Conservation (phyloP, 2,888 invertebrate species). For the Caenorhabditis wallacei region DNA sequence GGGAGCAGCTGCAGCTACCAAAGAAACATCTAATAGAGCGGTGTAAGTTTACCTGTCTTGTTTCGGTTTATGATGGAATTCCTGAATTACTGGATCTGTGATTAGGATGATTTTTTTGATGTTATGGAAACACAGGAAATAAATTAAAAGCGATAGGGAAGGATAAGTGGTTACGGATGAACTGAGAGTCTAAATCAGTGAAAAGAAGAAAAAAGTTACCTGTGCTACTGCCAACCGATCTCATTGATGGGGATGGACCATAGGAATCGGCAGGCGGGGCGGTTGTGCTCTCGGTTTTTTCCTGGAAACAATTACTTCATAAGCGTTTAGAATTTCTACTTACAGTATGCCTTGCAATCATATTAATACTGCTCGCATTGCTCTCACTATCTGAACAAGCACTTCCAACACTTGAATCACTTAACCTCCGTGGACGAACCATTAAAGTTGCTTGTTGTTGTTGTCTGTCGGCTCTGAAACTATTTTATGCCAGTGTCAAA, state of each 20-base stretch:
- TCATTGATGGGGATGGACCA: conserved; percentile 68
- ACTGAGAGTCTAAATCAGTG: background rate
- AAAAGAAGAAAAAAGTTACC: conserved; percentile 33
- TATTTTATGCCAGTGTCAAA: too few relatives aligned
- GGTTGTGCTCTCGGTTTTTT: conserved; percentile 45
- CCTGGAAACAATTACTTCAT: conserved; percentile 57
- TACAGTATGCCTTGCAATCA: conserved; percentile 53
- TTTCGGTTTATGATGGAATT: conserved; percentile 42
- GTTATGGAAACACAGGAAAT: background rate
- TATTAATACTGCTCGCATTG: conserved; percentile 67
- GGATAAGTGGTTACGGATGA: conserved; percentile 16
- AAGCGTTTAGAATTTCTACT: background rate
- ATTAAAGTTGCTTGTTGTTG: conserved; percentile 76
- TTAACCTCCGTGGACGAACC: conserved; percentile 82
- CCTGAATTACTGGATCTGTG: conserved; percentile 49
- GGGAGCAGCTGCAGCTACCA: conserved; percentile 15
- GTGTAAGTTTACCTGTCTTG: conserved; percentile 51
- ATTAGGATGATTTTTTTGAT: conserved; percentile 11
- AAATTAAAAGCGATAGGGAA: conserved; percentile 63
- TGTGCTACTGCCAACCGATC: conserved; percentile 71
- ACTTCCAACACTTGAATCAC: conserved; percentile 80
- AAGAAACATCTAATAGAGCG: conserved; percentile 43
- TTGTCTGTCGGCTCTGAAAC: conserved; percentile 70
- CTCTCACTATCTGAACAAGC: conserved; percentile 77
- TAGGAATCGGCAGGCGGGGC: conserved; percentile 55